Evolutionary conservation across 1,140 invertebrate species (phyloP).

Genomic region (Drosophila serrata): DNA sequence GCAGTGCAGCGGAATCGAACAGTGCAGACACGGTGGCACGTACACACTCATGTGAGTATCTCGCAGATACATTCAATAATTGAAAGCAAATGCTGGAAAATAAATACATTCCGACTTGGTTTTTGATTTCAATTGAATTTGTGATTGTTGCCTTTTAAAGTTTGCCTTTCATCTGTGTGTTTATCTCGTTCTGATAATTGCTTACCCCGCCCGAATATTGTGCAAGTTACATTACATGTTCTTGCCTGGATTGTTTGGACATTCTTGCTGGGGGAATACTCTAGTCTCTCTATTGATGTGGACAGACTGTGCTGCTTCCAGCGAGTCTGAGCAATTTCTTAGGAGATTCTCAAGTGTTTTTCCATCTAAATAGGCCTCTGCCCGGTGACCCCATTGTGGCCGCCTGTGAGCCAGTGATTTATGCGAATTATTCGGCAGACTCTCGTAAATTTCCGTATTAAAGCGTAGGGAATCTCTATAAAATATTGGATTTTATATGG

Average conservation of each 20-base stretch:
- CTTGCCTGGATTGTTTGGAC: constrained; percentile 62
- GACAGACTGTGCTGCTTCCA: constrained; percentile 8
- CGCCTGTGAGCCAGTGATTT: constrained; percentile 54
- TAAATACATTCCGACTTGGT: constrained; percentile 41
- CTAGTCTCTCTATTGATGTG: constrained; percentile 55
- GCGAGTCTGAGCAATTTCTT: constrained; percentile 54
- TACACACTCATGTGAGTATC: constrained; percentile 29
- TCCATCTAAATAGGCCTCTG: constrained; percentile 65
- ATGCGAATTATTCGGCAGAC: constrained; percentile 71
- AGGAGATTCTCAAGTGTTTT: constrained; percentile 68
- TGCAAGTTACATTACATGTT: constrained; percentile 60
- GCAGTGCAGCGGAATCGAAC: constrained; percentile 39
- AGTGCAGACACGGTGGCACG: constrained; percentile 69
- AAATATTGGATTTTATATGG: constrained; percentile 38
- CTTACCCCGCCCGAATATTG: constrained; percentile 36
- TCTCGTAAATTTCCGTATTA: constrained; percentile 46
- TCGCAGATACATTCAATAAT: constrained; percentile 53
- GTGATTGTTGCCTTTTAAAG: constrained; percentile 72
- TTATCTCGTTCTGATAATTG: constrained; percentile 66
- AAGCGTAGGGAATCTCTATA: constrained; percentile 40
- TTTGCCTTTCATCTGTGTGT: constrained; percentile 71
- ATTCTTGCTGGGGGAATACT: constrained; percentile 20
- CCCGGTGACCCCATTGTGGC: constrained; percentile 61
- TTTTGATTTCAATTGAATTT: constrained; percentile 74
- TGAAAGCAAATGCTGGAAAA: constrained; percentile 23